These are phyloP conservation scores for Brevimyrus niger DNA, from an alignment of 2,113 vertebrate genomes.

Conservation along the genomic window DNA sequence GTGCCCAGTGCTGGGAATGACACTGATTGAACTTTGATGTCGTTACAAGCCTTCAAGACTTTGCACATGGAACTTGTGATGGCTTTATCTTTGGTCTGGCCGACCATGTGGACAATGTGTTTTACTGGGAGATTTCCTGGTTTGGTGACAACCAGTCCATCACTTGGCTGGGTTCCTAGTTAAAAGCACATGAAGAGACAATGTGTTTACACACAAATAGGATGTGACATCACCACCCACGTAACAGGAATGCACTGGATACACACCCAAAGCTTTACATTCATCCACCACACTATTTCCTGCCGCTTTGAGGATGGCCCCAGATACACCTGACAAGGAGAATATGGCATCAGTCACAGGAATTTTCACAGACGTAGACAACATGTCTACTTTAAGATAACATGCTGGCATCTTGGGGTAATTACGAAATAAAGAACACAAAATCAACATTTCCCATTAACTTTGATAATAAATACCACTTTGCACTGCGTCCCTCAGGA, in stretches of 20 bases:
- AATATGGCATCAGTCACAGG: not conserved
- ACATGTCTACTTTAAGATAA: not conserved
- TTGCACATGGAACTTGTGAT: conserved; percentile 40
- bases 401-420: not conserved
- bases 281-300: conserved; percentile 40
- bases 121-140: conserved; percentile 42
- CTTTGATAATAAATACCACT: not conserved
- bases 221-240: not conserved
- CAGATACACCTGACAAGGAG: conserved; percentile 40
- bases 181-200: not conserved
- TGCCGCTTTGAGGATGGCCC: conserved; percentile 46
- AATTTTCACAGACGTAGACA: not conserved
- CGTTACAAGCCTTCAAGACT: conserved; percentile 39
- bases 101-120: conserved; percentile 48
- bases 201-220: not conserved
- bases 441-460: not conserved
- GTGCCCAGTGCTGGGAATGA: conserved; percentile 49
- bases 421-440: not conserved
- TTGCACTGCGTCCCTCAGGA: not conserved
- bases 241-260: not conserved
- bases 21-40: conserved; percentile 40
- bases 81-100: conserved; percentile 32
- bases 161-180: conserved; percentile 34
- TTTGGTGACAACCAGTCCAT: conserved; percentile 41
- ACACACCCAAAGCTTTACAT: conserved; percentile 39